Conservation (phyloP, 2,797 vertebrate species). For the Meriones psammophilus region DNA sequence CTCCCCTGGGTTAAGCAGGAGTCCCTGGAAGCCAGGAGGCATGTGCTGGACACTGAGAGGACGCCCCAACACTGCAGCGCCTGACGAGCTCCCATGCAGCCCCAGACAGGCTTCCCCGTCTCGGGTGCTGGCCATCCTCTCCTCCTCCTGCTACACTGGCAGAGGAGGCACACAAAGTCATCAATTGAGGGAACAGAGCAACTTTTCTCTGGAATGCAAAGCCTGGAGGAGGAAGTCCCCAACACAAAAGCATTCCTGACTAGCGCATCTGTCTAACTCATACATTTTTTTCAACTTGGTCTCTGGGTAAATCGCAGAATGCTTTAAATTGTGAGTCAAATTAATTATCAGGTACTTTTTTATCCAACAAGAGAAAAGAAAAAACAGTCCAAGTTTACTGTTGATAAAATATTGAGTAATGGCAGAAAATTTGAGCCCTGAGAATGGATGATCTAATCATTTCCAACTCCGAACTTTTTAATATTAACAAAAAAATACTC, state of each 20-base stretch:
- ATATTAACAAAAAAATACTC: conserved; percentile 78
- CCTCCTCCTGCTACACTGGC: conserved; percentile 38
- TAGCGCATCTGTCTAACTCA: conserved; percentile 83
- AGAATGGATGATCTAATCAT: conserved; percentile 85
- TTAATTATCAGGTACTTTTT: conserved; percentile 71
- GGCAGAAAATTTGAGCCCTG: conserved; percentile 85
- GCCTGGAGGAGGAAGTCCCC: conserved; percentile 82
- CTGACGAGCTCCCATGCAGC: background rate
- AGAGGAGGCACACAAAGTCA: conserved; percentile 79
- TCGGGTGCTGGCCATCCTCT: conserved; percentile 71
- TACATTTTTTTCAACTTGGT: conserved; percentile 74
- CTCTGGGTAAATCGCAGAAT: conserved; percentile 87
- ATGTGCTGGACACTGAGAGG: conserved; percentile 94
- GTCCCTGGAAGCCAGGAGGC: conserved; percentile 97
- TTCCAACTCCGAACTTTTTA: conserved; percentile 79
- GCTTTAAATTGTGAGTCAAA: conserved; percentile 84
- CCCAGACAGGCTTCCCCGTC: conserved; percentile 78
- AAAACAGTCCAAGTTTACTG: conserved; percentile 61
- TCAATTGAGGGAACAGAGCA: conserved; percentile 76
- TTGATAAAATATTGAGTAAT: conserved; percentile 76
- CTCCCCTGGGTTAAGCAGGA: conserved; percentile 89
- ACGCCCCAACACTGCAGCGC: conserved; percentile 58
- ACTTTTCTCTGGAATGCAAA: conserved; percentile 82
- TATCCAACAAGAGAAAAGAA: conserved; percentile 72
- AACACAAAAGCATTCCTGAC: conserved; percentile 85